These are phyloP conservation scores for Leucoraja erinaceus DNA, from an alignment of 2,113 vertebrate species.

Conservation along the genomic window DNA sequence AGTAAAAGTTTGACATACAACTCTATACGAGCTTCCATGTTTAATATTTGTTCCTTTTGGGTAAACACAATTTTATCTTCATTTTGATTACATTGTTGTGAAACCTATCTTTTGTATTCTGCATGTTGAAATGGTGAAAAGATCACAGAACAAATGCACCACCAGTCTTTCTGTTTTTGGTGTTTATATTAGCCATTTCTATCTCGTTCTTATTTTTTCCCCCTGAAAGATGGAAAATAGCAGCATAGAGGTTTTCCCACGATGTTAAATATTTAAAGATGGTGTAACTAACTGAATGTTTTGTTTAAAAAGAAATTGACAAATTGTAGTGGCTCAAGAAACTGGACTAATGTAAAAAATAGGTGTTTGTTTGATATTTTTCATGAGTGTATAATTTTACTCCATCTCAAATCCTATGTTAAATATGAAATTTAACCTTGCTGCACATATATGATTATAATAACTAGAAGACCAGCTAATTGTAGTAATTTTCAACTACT, in stretches of 20 bases:
- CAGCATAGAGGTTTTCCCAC: not conserved
- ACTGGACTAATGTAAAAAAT: not conserved
- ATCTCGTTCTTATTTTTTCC: not conserved
- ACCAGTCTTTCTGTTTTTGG: not conserved
- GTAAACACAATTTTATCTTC: not conserved
- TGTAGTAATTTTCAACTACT: not conserved
- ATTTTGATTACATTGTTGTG: not conserved
- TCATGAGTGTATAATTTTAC: not conserved
- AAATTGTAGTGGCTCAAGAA: not conserved
- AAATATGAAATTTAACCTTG: not conserved
- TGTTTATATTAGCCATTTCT: not conserved
- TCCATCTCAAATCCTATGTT: too few species aligned
- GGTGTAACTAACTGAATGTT: not conserved
- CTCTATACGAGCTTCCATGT: not conserved
- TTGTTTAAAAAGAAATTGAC: not conserved
- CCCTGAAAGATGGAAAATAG: not conserved
- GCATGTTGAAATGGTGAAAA: not conserved
- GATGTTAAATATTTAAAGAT: not conserved
- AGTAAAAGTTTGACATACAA: not conserved
- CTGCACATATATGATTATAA: not conserved
- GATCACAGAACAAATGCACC: not conserved
- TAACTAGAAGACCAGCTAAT: not conserved
- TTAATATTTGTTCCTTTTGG: not conserved
- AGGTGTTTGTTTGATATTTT: not conserved
- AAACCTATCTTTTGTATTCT: not conserved